Evolutionary conservation across 2,888 invertebrate species (phyloP), one percentile per base, ranked within the genome.

Genomic region (Schrankia costaestrigalis): DNA sequence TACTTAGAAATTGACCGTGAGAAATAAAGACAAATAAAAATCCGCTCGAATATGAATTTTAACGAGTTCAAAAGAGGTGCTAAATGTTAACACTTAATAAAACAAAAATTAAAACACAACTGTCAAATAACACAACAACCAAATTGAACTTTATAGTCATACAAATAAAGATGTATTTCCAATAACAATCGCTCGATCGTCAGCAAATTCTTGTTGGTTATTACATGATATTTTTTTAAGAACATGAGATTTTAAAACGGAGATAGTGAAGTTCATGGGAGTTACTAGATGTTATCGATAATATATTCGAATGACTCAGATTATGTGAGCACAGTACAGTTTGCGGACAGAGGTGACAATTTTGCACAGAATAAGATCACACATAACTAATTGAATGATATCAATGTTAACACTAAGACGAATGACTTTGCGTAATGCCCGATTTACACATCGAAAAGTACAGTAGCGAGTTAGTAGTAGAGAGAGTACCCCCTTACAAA

Each of bases 11-110:
- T 40, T 46, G 44, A 41, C 47, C 56, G 60, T 61, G 60, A 52
- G 60, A 61, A 59, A 45, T 42, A 1, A 24, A 25, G n/a, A n/a
- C n/a, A 25, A 29, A 17, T 33, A 32, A 35, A 51, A 42, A 48
- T 39, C 42, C 38, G 46, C 45, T 41, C 26, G 43, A 60, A 63
- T 59, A 56, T 48, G 53, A 59, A 59, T 59, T 41, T 59, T 55
- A 53, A 61, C 45, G 60, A 62, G 47, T 48, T 46, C 48, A 47
- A 53, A 52, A 55, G 48, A 63, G 46, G 63, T 55, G 60, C 55
- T 63, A 63, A 62, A 52, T 45, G 60, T 52, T 62, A 52, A 52
- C 60, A 61, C 59, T 50, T 56, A 52, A 61, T 52, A 58, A 48
- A 48, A 49, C 56, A 46, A 41, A 22, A 9, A 31, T 6, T 18